phyloP scores from a whole-genome alignment of 2,797 vertebrate species.

The Tarsius wallacei region DNA sequence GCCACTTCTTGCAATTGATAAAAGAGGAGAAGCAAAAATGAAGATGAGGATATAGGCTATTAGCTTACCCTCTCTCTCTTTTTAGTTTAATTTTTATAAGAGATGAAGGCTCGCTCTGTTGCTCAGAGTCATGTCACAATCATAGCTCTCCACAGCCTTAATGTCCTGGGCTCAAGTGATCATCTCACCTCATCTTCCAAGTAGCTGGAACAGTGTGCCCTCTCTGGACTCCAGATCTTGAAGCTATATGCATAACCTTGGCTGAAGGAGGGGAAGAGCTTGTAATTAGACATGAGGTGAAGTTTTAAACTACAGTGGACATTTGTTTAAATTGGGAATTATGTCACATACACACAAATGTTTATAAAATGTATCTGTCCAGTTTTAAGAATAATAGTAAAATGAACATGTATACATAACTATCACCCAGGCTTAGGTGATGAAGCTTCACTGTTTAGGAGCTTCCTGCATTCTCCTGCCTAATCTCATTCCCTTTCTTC shows the following conservation, averaged over 20 bases:
- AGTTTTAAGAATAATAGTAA: not conserved
- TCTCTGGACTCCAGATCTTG: not conserved
- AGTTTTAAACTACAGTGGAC: not conserved
- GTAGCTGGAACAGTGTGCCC: not conserved
- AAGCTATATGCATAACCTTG: not conserved
- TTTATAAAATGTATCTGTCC: not conserved
- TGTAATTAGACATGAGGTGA: not conserved
- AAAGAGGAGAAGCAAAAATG: not conserved
- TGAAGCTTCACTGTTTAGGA: not conserved
- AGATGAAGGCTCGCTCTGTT: no score
- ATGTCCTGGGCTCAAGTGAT: no score
- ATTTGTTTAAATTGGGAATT: not conserved
- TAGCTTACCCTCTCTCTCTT: no score
- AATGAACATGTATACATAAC: not conserved
- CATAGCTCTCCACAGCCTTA: no score
- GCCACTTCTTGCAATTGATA: not conserved
- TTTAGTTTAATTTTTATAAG: no score
- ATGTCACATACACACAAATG: not conserved
- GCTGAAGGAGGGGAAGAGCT: not conserved
- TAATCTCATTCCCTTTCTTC: not conserved
- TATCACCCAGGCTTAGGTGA: not conserved
- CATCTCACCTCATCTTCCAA: no score
- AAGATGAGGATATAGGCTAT: not conserved
- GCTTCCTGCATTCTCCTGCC: not conserved
- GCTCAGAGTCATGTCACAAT: no score